These are phyloP conservation scores for Parotocinclus haroldoi DNA, from an alignment of 2,797 vertebrate species.

Conservation along the genomic window DNA sequence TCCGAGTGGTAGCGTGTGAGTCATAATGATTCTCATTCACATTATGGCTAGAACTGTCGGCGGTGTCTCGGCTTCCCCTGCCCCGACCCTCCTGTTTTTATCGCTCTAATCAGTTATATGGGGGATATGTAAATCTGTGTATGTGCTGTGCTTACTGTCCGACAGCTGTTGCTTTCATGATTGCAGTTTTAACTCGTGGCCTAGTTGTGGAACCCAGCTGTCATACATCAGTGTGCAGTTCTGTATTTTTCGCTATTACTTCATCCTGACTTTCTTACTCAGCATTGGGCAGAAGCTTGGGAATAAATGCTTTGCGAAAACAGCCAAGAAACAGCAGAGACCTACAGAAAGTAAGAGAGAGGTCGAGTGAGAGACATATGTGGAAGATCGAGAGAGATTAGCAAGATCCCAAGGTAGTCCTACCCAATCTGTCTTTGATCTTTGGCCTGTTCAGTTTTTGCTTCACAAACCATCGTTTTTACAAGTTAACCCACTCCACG, in stretches of 20 bases:
- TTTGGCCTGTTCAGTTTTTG: conserved; percentile 19
- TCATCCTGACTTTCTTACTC: too few relatives aligned
- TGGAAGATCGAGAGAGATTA: too few relatives aligned
- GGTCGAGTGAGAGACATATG: background rate
- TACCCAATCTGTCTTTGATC: conserved; percentile 8
- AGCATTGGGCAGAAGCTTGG: background rate
- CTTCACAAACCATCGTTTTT: conserved; percentile 32
- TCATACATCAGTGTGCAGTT: conserved; percentile 62
- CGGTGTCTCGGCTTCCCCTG: background rate
- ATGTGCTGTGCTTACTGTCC: conserved; percentile 24
- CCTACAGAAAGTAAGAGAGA: conserved; percentile 10
- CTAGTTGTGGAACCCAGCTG: conserved; percentile 60
- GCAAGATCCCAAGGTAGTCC: background rate
- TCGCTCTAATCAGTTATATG: conserved; percentile 24
- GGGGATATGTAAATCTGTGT: conserved; percentile 16
- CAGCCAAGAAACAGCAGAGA: background rate
- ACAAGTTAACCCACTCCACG: conserved; percentile 51
- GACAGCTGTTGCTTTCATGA: conserved; percentile 38
- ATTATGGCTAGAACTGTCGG: conserved; percentile 16
- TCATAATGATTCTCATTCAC: conserved; percentile 8
- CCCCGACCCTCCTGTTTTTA: conserved; percentile 11
- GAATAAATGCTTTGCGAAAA: conserved; percentile 29
- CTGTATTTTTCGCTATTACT: too few relatives aligned
- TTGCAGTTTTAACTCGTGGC: conserved; percentile 38
- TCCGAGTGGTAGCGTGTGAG: conserved; percentile 8